Percentiles rank a stretch among this genome's conserved stretches.
phyloP scores from a whole-genome alignment of 64 coral and sea anemone genomes.

The Montipora efflorescens region DNA sequence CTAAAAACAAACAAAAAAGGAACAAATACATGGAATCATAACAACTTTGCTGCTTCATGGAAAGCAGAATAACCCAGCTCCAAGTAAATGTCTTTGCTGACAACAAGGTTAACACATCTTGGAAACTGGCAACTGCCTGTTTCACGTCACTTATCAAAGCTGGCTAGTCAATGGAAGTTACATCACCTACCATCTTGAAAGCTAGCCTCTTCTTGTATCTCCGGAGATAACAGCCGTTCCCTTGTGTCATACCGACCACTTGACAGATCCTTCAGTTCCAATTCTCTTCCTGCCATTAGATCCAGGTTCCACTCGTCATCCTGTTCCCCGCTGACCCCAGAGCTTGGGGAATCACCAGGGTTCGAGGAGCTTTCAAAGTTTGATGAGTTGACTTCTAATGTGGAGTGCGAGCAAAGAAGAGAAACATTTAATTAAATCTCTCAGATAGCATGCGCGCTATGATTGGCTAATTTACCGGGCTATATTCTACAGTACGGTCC shows the following conservation, averaged over 20 bases:
- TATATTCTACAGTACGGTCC: too few relatives aligned
- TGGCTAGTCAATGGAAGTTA: not conserved
- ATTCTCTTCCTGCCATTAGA: not conserved
- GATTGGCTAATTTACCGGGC: too few relatives aligned
- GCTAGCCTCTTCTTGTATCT: conserved; percentile 43
- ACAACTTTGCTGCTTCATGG: too few relatives aligned
- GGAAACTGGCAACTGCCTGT: not conserved
- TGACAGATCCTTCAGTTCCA: conserved; percentile 16
- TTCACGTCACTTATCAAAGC: not conserved
- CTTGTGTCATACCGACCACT: conserved; percentile 26
- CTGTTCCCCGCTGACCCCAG: conserved; percentile 2
- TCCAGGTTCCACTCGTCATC: conserved; percentile 21
- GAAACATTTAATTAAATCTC: too few relatives aligned
- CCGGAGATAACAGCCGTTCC: conserved; percentile 16
- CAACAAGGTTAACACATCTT: not conserved
- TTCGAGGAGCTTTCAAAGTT: conserved; percentile 24
- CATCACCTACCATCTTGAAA: not conserved
- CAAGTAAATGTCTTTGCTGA: not conserved
- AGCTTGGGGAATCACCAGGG: not conserved
- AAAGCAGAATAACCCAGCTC: too few relatives aligned
- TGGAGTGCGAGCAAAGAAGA: not conserved
- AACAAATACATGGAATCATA: too few relatives aligned
- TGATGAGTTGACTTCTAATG: conserved; percentile 11
- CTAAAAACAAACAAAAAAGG: too few relatives aligned
- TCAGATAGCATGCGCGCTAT: too few relatives aligned